phyloP scores from a whole-genome alignment of 2,888 invertebrate species.

The Anthoptus insignis region DNA sequence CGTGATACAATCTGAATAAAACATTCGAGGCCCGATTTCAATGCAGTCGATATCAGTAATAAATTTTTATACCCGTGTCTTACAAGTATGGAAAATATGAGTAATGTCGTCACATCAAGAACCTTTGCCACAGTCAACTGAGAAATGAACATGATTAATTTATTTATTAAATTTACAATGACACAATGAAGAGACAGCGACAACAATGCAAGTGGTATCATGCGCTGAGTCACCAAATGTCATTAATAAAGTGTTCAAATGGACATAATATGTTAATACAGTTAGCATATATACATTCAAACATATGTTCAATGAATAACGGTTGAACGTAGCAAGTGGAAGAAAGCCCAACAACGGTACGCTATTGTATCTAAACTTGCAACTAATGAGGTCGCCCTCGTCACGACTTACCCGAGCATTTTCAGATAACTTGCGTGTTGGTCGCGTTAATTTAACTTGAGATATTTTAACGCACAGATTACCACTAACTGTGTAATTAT shows the following conservation, averaged over 20 bases:
- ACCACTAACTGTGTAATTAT: background rate
- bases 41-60: background rate
- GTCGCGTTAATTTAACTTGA: background rate
- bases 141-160: background rate
- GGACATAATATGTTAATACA: conserved; percentile 5
- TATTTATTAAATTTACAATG: conserved; percentile 1
- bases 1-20: background rate
- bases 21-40: background rate
- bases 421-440: background rate
- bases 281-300: background rate
- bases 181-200: background rate
- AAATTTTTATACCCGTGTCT: background rate
- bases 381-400: conserved; percentile 65
- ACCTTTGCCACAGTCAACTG: background rate
- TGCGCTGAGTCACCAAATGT: conserved; percentile 1
- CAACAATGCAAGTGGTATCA: background rate
- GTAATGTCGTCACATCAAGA: background rate
- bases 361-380: conserved; percentile 65
- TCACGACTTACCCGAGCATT: conserved; percentile 47
- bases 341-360: conserved; percentile 77
- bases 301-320: conserved; percentile 50
- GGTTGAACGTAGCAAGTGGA: conserved; percentile 50
- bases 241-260: background rate
- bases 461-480: background rate
- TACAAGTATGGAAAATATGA: background rate